These are phyloP conservation scores for Protaetia brevitarsis DNA, from an alignment of 1,140 invertebrate genomes.

Conservation along the genomic window DNA sequence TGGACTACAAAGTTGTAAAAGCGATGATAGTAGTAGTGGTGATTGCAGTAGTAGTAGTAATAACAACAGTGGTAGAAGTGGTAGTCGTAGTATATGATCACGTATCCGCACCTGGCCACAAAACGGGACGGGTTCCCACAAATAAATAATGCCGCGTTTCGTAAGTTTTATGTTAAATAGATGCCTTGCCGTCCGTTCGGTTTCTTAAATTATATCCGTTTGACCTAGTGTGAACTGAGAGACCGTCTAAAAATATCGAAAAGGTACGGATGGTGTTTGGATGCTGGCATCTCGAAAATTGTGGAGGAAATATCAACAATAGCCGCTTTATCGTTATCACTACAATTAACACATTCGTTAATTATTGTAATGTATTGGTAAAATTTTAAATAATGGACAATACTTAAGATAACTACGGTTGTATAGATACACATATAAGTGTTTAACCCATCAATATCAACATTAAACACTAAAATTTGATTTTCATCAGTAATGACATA, in stretches of 20 bases:
- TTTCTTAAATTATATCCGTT: constrained; percentile 16
- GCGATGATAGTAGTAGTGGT: not conserved
- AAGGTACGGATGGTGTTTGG: not conserved
- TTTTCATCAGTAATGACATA: too few relatives aligned
- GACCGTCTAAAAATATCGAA: constrained; percentile 1
- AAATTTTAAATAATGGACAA: too few relatives aligned
- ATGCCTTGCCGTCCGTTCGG: not conserved
- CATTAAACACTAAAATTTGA: too few relatives aligned
- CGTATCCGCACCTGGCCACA: constrained; percentile 12
- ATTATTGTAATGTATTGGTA: too few relatives aligned
- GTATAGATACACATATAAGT: too few relatives aligned
- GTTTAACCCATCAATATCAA: too few relatives aligned
- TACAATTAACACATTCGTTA: too few relatives aligned
- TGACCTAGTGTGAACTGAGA: constrained; percentile 1
- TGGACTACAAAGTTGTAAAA: not conserved
- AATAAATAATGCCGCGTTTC: constrained; percentile 13
- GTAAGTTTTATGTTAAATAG: constrained; percentile 16
- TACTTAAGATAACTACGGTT: too few relatives aligned
- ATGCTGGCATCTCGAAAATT: not conserved
- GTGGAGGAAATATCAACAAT: not conserved
- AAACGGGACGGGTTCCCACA: constrained; percentile 7
- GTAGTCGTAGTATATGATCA: constrained; percentile 8
- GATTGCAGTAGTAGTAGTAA: not conserved
- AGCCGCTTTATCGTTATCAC: too few relatives aligned
- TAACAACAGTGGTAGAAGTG: not conserved